These are phyloP conservation scores for Colletes latitarsis DNA, from an alignment of 1,140 invertebrate species.

Conservation along the genomic window DNA sequence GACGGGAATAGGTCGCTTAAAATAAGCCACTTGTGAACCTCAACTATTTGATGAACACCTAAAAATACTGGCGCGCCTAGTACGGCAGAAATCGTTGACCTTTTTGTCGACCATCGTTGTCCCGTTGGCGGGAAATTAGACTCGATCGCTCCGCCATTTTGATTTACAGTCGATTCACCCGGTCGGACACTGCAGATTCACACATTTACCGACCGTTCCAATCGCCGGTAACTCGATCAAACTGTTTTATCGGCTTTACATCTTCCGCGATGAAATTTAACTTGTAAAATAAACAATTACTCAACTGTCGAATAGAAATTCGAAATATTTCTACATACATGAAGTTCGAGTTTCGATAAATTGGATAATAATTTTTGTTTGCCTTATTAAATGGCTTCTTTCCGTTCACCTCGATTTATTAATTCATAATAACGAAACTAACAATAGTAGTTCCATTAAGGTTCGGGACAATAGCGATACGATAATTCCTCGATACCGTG, in stretches of 20 bases:
- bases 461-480: not conserved
- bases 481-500: not conserved
- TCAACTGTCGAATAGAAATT: too few species aligned
- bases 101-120: not conserved
- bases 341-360: too few species aligned
- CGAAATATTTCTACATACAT: too few species aligned
- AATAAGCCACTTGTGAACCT: constrained; percentile 29
- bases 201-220: too few species aligned
- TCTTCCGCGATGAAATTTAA: too few species aligned
- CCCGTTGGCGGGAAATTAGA: not conserved
- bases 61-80: constrained; percentile 20
- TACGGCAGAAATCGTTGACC: constrained; percentile 3
- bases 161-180: not conserved
- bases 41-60: constrained; percentile 33
- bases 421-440: not conserved
- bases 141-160: too few species aligned
- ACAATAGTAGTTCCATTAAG: not conserved
- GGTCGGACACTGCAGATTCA: too few species aligned
- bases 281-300: too few species aligned
- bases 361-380: not conserved
- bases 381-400: too few species aligned
- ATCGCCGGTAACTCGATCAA: too few species aligned
- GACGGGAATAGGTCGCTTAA: constrained; percentile 30
- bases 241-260: too few species aligned
- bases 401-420: too few species aligned